These are phyloP conservation scores for Scelioninae gen. 2 DNA, from an alignment of 2,888 invertebrate species.

Conservation along the genomic window DNA sequence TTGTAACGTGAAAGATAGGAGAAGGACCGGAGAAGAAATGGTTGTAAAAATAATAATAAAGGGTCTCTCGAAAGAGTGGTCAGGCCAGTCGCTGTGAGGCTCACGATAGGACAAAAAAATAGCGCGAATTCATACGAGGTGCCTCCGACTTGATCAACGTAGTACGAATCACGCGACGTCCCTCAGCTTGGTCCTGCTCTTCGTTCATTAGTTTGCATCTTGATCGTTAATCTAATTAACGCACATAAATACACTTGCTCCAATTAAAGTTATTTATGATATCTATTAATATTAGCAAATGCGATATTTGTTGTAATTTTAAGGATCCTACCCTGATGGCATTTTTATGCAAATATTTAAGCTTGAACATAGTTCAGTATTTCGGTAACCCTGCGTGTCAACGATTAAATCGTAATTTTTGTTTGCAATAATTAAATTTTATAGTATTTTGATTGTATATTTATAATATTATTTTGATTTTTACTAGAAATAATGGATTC, in stretches of 20 bases:
- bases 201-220: conserved; percentile 53
- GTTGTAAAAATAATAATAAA: conserved; percentile 60
- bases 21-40: conserved; percentile 50
- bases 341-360: too few relatives aligned
- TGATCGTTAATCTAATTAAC: conserved; percentile 60
- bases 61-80: conserved; percentile 48
- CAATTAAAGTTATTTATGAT: conserved; percentile 54
- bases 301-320: conserved; percentile 1
- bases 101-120: conserved; percentile 54
- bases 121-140: conserved; percentile 57
- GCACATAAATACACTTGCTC: conserved; percentile 55
- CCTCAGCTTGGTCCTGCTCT: conserved; percentile 13
- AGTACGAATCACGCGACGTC: conserved; percentile 56
- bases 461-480: too few relatives aligned
- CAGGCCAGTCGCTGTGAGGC: conserved; percentile 39
- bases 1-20: conserved; percentile 39
- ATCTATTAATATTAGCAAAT: conserved; percentile 31
- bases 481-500: too few relatives aligned
- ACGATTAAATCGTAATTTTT: too few relatives aligned
- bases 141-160: conserved; percentile 53
- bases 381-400: too few relatives aligned
- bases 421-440: too few relatives aligned
- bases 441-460: too few relatives aligned
- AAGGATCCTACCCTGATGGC: too few relatives aligned
- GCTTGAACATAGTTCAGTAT: too few relatives aligned